Percentiles rank a stretch among this genome's conserved stretches.
phyloP scores from a whole-genome alignment of 2,888 invertebrate species.

The Aelia acuminata region DNA sequence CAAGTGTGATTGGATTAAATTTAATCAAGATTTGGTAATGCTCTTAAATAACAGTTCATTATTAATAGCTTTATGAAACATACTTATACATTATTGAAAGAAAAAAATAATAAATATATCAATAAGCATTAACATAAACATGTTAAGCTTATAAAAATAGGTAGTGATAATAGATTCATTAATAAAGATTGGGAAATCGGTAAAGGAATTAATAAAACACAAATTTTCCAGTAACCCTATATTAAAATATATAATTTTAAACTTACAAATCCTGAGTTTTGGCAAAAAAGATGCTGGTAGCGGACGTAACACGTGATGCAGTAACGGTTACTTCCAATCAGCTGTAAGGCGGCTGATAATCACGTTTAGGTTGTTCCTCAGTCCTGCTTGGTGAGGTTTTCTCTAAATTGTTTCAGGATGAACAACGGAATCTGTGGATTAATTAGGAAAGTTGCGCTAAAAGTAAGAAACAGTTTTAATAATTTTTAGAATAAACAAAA shows the following conservation, averaged over 20 bases:
- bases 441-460: conserved; percentile 13
- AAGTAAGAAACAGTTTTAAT: not conserved
- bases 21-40: not conserved
- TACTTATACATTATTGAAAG: not conserved
- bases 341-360: not conserved
- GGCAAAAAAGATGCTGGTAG: not conserved
- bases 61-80: not conserved
- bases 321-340: not conserved
- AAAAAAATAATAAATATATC: not conserved
- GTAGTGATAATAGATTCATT: not conserved
- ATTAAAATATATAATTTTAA: not conserved
- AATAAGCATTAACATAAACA: not conserved
- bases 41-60: too few relatives aligned
- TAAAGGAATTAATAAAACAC: not conserved
- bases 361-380: not conserved
- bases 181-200: not conserved
- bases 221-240: not conserved
- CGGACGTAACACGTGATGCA: not conserved
- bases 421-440: conserved; percentile 30
- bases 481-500: not conserved
- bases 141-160: not conserved
- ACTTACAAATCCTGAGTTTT: not conserved
- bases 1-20: too few relatives aligned
- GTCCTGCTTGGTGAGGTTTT: not conserved
- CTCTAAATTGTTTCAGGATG: not conserved